These are phyloP conservation scores for Trogon surrucura DNA, from an alignment of 2,113 vertebrate species.

Conservation along the genomic window DNA sequence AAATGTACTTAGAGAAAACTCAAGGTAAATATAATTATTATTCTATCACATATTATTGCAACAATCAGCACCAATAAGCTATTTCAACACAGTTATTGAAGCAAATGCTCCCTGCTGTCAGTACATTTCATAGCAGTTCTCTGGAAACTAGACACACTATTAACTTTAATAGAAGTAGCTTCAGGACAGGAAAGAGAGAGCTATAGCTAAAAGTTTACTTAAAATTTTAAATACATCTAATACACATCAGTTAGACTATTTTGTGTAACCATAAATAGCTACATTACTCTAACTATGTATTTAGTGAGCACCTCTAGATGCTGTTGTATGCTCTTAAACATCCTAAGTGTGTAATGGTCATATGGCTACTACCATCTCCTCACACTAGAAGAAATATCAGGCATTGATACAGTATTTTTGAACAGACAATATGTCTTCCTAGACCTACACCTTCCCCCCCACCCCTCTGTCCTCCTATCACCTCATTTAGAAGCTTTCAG, in stretches of 20 bases:
- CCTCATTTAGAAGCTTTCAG: background rate
- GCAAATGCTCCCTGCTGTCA: background rate
- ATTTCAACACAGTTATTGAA: background rate
- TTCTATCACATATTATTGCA: background rate
- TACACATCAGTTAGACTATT: background rate
- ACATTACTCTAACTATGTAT: background rate
- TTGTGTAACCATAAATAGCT: background rate
- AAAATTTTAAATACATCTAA: background rate
- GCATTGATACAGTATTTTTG: background rate
- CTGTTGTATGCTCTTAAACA: background rate
- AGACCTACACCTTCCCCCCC: fast-evolving
- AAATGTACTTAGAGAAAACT: background rate
- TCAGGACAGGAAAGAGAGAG: background rate
- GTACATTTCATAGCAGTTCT: background rate
- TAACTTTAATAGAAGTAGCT: background rate
- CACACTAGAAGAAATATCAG: background rate
- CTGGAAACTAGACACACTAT: background rate
- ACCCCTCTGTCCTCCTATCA: background rate
- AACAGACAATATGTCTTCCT: background rate
- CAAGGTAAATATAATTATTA: background rate
- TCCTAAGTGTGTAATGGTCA: background rate
- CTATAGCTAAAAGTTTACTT: background rate
- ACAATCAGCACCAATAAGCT: background rate
- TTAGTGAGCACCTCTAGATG: background rate
- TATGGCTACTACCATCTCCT: background rate